Conservation (phyloP, 92 coral and sea anemone genomes). For the Blastomussa wellsi region DNA sequence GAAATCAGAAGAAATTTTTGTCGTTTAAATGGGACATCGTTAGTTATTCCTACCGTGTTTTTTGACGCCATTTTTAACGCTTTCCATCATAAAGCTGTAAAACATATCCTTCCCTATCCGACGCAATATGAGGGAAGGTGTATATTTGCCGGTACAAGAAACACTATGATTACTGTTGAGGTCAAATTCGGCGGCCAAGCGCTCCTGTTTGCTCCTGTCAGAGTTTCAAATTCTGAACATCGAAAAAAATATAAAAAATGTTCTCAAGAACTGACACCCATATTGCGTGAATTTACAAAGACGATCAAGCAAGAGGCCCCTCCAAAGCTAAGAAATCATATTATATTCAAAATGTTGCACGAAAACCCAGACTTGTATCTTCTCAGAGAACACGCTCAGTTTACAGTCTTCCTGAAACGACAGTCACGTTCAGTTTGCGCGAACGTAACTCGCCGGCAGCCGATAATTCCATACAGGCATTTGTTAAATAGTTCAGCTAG, state of each 20-base stretch:
- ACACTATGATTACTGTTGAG: slow-evolving; percentile 15
- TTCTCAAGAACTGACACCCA: background rate
- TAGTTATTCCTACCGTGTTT: slow-evolving; percentile 15
- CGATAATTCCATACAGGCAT: slow-evolving; percentile 19
- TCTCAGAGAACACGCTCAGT: too few relatives aligned
- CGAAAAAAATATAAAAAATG: background rate
- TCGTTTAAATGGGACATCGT: background rate
- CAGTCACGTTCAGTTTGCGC: background rate
- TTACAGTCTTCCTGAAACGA: too few relatives aligned
- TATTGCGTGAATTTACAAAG: slow-evolving; percentile 2
- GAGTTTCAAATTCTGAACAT: background rate
- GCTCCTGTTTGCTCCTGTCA: slow-evolving; percentile 11
- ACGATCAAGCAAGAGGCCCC: slow-evolving; percentile 7
- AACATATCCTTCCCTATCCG: slow-evolving; percentile 27
- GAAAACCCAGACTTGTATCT: background rate
- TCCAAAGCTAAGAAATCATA: background rate
- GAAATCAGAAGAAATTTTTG: slow-evolving; percentile 22
- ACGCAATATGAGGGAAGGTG: background rate
- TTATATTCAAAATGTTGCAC: slow-evolving; percentile 2
- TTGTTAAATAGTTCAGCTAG: background rate
- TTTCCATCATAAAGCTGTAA: slow-evolving; percentile 27
- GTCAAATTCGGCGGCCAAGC: slow-evolving; percentile 14
- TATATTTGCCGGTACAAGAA: background rate
- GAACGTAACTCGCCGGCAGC: slow-evolving; percentile 17
- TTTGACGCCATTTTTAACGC: slow-evolving; percentile 40